Evolutionary conservation across 2,888 invertebrate species (phyloP), one percentile per base, ranked within the genome.

Genomic region (Clanis bilineata): DNA sequence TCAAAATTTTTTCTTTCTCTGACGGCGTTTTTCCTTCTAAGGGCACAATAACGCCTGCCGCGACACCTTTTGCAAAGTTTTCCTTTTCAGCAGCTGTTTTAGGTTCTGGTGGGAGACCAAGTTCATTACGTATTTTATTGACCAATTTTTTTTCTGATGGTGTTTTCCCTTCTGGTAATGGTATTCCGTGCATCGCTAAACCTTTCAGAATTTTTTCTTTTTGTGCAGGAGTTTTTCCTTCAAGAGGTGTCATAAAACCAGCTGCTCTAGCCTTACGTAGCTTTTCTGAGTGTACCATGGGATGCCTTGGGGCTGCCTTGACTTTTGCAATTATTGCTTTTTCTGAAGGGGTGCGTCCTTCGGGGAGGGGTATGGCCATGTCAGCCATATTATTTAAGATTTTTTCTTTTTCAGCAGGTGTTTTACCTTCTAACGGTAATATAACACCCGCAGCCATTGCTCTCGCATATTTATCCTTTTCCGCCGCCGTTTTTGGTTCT

Each of bases 181-280:
- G 76, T 0, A 77, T 41, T 3, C 73, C 75, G 1, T 57, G 41
- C 28, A 62, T 62, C 5, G 71, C 74, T 9, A 74, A 58, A 0
- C 66, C 70, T 69, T 45, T 71, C 0, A 77, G 22, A 28, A 74
- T 77, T 55, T 75, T 70, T 68, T 78, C 73, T 62, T 74, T 77
- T 64, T 78, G 66, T 56, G 64, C 59, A 4, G 64, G 58, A 9
- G 72, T 59, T 64, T 79, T 74, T 0, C 71, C 74, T 62, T 66
- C 63, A 18, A 77, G 59, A 10, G 73, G 70, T 7, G 71, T 70
- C 3, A 73, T 1, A 1, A 71, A 25, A 6, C 72, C 74, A 22
- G 67, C 71, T 5, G 69, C 70, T 68, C 71, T 74, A 0, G 70
- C 71, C 65, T 69, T 66, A n/a, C 67, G 61, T 28, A 72, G 4